Percentiles rank a stretch among this genome's conserved stretches.
Evolutionary conservation across 2,113 vertebrate genomes (phyloP).

Genomic region (Ardeotis arabs): DNA sequence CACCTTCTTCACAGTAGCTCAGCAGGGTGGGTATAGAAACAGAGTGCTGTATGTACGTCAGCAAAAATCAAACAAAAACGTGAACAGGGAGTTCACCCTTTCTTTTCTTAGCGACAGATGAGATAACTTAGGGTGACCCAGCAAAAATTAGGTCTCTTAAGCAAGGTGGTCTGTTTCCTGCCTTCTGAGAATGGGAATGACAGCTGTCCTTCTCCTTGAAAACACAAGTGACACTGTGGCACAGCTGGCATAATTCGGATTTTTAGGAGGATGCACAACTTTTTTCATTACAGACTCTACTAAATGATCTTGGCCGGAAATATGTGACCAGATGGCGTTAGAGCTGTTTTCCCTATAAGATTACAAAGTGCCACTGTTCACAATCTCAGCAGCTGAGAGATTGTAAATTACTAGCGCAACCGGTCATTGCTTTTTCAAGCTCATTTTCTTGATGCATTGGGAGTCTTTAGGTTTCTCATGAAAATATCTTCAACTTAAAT

Average conservation of each 20-base stretch:
- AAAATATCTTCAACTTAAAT: neutral
- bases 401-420: neutral
- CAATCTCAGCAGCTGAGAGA: conserved; percentile 51
- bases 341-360: conserved; percentile 54
- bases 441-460: neutral
- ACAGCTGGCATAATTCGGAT: conserved; percentile 56
- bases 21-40: neutral
- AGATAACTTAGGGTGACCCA: neutral
- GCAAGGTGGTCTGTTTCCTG: neutral
- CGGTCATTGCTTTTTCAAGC: neutral
- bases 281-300: conserved; percentile 50
- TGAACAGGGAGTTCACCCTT: neutral
- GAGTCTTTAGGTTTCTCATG: neutral
- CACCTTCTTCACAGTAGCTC: neutral
- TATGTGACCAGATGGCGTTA: conserved; percentile 49
- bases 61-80: neutral
- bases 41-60: neutral
- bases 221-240: neutral
- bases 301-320: conserved; percentile 57
- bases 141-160: conserved; percentile 8
- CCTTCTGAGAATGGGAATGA: neutral
- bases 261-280: conserved; percentile 16
- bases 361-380: conserved; percentile 60
- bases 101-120: neutral
- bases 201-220: conserved; percentile 46